Conservation (phyloP, 1,140 invertebrate species). For the Homalodisca vitripennis region DNA sequence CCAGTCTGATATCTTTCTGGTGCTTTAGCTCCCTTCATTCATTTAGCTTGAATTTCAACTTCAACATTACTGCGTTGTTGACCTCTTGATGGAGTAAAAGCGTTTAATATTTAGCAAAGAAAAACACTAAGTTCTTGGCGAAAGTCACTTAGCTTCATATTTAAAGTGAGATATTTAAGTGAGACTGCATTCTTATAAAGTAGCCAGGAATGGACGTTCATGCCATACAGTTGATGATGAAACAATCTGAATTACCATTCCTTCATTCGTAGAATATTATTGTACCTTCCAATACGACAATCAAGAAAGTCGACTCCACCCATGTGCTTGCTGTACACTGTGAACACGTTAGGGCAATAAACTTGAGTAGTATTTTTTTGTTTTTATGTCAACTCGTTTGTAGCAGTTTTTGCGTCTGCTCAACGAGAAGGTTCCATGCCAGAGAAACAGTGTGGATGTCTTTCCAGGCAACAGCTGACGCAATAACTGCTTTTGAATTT, state of each 20-base stretch:
- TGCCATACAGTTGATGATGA: constrained; percentile 50
- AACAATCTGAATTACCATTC: constrained; percentile 50
- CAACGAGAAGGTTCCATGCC: constrained; percentile 47
- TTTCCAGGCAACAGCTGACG: constrained; percentile 38
- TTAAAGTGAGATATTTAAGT: constrained; percentile 5
- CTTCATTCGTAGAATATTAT: constrained; percentile 47
- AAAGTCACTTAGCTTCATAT: constrained; percentile 6
- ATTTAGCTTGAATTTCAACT: constrained; percentile 6
- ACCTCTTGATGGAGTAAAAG: constrained; percentile 9
- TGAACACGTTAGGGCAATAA: constrained; percentile 49
- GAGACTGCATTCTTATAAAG: constrained; percentile 18
- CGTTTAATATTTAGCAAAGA: constrained; percentile 10
- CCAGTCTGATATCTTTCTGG: constrained; percentile 14
- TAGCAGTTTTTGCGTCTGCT: constrained; percentile 43
- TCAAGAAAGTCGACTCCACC: constrained; percentile 51
- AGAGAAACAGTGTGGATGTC: constrained; percentile 49
- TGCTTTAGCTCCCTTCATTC: not conserved
- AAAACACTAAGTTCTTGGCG: constrained; percentile 4
- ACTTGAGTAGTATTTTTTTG: constrained; percentile 46
- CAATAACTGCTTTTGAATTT: constrained; percentile 32
- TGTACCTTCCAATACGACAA: constrained; percentile 48
- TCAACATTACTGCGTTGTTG: not conserved
- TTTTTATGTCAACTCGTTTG: constrained; percentile 46
- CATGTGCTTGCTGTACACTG: constrained; percentile 53
- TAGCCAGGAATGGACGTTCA: constrained; percentile 42